Conservation (phyloP, 53 echinoderm and acorn worm species). For the Paelopatides confundens region DNA sequence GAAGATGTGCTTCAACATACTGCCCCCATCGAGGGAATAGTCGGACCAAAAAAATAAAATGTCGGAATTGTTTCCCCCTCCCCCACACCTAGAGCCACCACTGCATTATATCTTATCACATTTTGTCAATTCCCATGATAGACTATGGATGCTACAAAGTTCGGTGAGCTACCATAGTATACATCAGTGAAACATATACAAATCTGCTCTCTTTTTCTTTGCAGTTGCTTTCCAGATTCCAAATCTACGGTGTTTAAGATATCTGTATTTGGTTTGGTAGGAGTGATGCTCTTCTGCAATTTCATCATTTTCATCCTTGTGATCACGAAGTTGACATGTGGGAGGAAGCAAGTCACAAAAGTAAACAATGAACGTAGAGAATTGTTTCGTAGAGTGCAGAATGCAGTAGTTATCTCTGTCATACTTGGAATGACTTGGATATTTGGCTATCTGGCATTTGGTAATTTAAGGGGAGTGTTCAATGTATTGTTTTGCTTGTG, state of each 20-base stretch:
- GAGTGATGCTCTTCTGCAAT: slow-evolving; percentile 32
- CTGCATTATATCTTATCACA: no score
- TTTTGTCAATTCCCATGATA: no score
- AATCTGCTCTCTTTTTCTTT: neutral
- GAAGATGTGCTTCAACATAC: no score
- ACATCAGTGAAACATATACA: no score
- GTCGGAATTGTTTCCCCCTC: no score
- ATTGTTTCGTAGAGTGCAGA: slow-evolving; percentile 59
- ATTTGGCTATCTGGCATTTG: slow-evolving; percentile 74
- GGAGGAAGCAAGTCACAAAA: neutral
- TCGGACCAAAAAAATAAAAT: no score
- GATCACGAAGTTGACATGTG: slow-evolving; percentile 48
- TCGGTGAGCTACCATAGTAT: no score
- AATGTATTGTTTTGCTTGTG: slow-evolving; percentile 77
- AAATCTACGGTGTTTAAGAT: neutral
- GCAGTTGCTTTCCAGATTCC: slow-evolving; percentile 31
- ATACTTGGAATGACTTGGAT: slow-evolving; percentile 85
- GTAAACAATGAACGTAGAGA: neutral
- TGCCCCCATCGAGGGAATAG: no score
- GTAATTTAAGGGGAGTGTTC: slow-evolving; percentile 45
- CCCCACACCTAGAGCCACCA: no score
- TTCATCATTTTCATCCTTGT: slow-evolving; percentile 60
- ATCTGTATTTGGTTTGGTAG: slow-evolving; percentile 42
- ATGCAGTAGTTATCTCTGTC: slow-evolving; percentile 74
- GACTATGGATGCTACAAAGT: no score